Conservation (phyloP, 2,797 vertebrate species). For the Spheniscus humboldti region DNA sequence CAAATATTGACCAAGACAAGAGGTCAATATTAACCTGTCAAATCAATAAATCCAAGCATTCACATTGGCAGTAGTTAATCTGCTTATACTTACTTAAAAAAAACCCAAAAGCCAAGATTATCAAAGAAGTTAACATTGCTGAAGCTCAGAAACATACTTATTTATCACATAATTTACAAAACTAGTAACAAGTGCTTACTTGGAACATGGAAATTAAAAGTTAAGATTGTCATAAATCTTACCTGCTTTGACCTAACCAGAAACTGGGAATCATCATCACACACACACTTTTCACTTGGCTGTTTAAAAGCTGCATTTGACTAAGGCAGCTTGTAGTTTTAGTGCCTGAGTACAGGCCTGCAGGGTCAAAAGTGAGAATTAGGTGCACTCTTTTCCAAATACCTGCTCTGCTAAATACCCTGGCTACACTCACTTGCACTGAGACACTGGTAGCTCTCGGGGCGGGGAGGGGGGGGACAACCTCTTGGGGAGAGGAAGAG, state of each 20-base stretch:
- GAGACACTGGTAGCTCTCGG: not conserved
- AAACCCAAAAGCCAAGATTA: not conserved
- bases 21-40: conserved; percentile 25
- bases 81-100: not conserved
- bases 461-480: not conserved
- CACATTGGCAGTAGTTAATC: not conserved
- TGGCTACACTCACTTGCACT: conserved; percentile 1
- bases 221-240: not conserved
- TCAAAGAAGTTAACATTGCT: not conserved
- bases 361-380: not conserved
- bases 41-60: conserved; percentile 14
- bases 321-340: not conserved
- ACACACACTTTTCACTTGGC: not conserved
- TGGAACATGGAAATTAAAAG: not conserved
- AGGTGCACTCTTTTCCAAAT: not conserved
- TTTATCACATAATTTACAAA: not conserved
- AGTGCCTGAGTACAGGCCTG: not conserved
- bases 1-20: conserved; percentile 27
- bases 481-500: not conserved
- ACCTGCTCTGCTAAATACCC: not conserved
- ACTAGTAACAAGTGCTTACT: not conserved
- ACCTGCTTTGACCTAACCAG: not conserved
- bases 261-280: not conserved
- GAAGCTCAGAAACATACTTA: not conserved
- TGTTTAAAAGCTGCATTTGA: not conserved